These are phyloP conservation scores for Octonoba sinensis DNA, from an alignment of 2,888 invertebrate genomes.

Conservation along the genomic window DNA sequence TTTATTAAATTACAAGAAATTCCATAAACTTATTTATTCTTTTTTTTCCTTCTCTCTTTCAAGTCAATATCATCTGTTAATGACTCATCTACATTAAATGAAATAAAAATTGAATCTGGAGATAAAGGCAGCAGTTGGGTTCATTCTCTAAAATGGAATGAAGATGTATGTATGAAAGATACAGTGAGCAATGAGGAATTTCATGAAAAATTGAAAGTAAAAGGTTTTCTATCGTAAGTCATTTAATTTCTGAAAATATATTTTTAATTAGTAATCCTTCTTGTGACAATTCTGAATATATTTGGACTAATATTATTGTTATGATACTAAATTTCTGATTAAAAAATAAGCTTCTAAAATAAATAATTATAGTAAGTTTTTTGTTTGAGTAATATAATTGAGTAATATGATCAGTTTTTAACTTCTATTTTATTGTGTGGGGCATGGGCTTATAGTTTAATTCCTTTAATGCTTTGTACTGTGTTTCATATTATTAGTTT, in stretches of 20 bases:
- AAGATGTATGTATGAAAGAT: neutral
- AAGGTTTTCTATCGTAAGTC: constrained; percentile 24
- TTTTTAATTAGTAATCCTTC: neutral
- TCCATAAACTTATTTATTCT: no score
- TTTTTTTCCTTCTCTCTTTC: no score
- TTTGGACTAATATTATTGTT: neutral
- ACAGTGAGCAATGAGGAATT: neutral
- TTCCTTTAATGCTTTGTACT: no score
- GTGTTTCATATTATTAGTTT: no score
- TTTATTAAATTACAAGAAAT: no score
- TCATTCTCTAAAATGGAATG: constrained; percentile 20
- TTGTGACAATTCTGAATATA: neutral
- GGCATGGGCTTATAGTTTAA: neutral
- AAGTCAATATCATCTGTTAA: no score
- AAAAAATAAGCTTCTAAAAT: no score
- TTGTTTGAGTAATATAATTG: no score
- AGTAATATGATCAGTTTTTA: no score
- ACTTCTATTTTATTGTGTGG: neutral
- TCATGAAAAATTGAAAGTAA: constrained; percentile 6
- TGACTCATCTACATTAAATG: no score
- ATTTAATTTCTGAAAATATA: neutral
- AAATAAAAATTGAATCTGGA: neutral
- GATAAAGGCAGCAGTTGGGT: constrained; percentile 49
- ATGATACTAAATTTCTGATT: neutral
- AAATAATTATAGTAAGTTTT: no score